Base-by-base conservation (phyloP, 2,113 vertebrate genomes). In the Gracilinanus agilis region DNA sequence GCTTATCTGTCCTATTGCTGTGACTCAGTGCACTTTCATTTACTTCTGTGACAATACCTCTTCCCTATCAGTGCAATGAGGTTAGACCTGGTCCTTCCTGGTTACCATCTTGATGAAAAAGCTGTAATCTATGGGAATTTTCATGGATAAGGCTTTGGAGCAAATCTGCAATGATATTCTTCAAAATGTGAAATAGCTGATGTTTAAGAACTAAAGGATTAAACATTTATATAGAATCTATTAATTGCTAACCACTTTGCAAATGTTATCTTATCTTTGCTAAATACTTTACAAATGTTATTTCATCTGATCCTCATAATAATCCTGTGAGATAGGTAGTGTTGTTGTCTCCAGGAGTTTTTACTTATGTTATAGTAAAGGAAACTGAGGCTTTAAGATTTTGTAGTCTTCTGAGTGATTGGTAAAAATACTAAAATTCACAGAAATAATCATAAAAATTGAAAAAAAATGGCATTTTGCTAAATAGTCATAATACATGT, bases 341-440 rank as follows among this genome's bases (percentile, higher is more conserved):
- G 29, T 75, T 13, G n/a, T 75, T 40, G 7, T 40, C 16, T 5
- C n/a, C 16, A 75, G 2, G 49, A 49, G 49, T 49, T 49, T 49
- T 49, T 49, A 49, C 49, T 49, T 49, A 49, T 75, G 40, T 83
- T 83, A 83, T 7, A 75, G n/a, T 2, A 23, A 1, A 95, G 54
- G 75, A 94, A 53, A 95, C 92, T 90, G 89, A 55, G 44, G 90
- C 44, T 93, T 90, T 91, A 88, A 97, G 53, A 53, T 94, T 93
- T 67, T 96, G 91, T 95, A 96, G 95, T 93, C 94, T 96, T 97
- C 92, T 96, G 56, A 95, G 44, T 12, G 8, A 89, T 9, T 53
- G 1, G 2, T 21, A 90, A 83, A 93, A 44, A 19, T 34, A 67
- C 4, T 53, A 2, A 75, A 53, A 49, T 25, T 58, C 55, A 44